Conservation (phyloP, 2,113 vertebrate species). For the Indicator indicator region DNA sequence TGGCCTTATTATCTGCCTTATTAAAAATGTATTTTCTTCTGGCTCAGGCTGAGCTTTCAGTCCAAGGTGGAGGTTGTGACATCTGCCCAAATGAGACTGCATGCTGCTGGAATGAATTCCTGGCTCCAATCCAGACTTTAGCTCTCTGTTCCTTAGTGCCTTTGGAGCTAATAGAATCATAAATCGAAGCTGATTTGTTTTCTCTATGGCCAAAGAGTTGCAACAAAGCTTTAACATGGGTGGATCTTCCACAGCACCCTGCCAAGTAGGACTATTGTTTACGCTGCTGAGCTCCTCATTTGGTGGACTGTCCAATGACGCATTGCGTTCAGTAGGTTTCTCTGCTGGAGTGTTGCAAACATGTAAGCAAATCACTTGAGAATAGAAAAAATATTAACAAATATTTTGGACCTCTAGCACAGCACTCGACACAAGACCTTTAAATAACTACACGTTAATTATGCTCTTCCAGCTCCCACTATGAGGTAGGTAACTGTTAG, state of each 20-base stretch:
- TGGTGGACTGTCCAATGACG: background rate
- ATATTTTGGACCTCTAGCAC: background rate
- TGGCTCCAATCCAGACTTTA: background rate
- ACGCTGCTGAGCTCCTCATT: background rate
- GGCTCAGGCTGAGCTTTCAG: background rate
- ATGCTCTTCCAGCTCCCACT: conserved; percentile 13
- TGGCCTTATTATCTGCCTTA: background rate
- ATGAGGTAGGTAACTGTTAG: background rate
- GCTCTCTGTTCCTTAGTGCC: background rate
- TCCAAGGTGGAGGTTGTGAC: background rate
- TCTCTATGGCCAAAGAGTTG: background rate
- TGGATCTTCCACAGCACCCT: background rate
- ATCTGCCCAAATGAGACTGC: conserved; percentile 10
- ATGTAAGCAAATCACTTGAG: background rate
- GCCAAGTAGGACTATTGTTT: background rate
- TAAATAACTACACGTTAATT: conserved; percentile 32
- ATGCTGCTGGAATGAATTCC: conserved; percentile 3
- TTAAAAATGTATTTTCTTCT: conserved; percentile 25
- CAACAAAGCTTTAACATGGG: background rate
- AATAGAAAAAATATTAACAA: conserved; percentile 1
- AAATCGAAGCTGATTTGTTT: conserved; percentile 23
- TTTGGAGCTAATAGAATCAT: background rate
- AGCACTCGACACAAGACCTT: conserved; percentile 10
- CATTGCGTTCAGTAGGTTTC: background rate
- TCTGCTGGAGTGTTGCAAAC: background rate